Base-by-base conservation (phyloP, 2,888 invertebrate species). In the Acrocera orbiculus region DNA sequence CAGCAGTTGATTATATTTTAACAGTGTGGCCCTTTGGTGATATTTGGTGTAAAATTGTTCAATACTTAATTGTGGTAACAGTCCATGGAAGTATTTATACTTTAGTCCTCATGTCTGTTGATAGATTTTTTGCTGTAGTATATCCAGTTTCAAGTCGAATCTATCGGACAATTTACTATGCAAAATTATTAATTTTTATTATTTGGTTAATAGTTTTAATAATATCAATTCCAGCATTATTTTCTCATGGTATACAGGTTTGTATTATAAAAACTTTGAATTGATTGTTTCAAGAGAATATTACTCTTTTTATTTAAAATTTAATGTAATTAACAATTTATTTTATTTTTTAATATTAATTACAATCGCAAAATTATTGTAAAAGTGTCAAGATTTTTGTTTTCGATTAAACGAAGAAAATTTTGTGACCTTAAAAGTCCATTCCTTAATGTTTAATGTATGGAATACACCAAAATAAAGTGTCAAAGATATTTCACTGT, bases 71-170 rank as follows among this genome's bases (percentile, higher is more conserved):
- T 42, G 81, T 85, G 38, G 87, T 89, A 8, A 86, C 86, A 4
- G 89, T 87, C 4, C 86, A 85, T 51, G 85, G 83, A 7, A 86
- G 86, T 44, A 87, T 92, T 6, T 92, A 90, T 60, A 92, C 90
- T 0, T 63, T 93, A 25, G 89, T 92, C 0, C 67, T 92, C 36
- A 92, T 93, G 90, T 86, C 87, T 3, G 58, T 90, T 29, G 92
- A 92, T 58, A 68, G 79, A 37, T 93, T 83, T 54, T 67, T 93
- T 56, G 92, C 92, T 10, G 90, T 93, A 1, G 89, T 90, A 0
- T 85, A 86, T 57, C 90, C 92, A 9, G 81, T 92, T 44, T 67
- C 77, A 1, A 83, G 86, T 10, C 82, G 85, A 65, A 74, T 77
- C 9, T 67, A 82, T 44, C 67, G 89, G 28, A 87, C 82, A 1